Conservation (phyloP, 2,888 invertebrate species). For the Caenorhabditis sp. region DNA sequence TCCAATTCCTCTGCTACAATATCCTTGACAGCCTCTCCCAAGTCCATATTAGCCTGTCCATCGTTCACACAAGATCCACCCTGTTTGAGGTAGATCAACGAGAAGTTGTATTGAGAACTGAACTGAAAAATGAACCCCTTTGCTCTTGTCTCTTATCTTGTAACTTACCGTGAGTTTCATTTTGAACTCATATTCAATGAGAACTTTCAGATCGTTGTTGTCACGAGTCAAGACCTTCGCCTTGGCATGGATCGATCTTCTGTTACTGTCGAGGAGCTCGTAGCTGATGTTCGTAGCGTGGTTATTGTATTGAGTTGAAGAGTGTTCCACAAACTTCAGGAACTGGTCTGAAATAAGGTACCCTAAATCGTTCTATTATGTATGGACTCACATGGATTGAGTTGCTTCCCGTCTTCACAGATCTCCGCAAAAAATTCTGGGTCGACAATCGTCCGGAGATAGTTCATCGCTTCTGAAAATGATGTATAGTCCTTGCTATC, state of each 20-base stretch:
- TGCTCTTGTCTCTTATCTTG: background rate
- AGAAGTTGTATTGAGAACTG: background rate
- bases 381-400: slow-evolving; percentile 1
- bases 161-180: background rate
- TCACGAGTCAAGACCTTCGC: background rate
- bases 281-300: no score
- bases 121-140: background rate
- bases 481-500: no score
- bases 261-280: background rate
- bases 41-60: background rate
- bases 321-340: background rate
- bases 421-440: slow-evolving; percentile 4
- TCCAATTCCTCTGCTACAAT: background rate
- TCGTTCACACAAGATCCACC: background rate
- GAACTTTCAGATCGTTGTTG: background rate
- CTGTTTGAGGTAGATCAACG: background rate
- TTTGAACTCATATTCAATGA: background rate
- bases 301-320: background rate
- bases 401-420: background rate
- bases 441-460: background rate
- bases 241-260: background rate
- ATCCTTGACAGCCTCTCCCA: background rate
- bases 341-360: slow-evolving; percentile 3
- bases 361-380: no score
- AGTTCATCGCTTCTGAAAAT: no score